Evolutionary conservation across 1,140 invertebrate genomes (phyloP).

Genomic region (Lycorma delicatula): DNA sequence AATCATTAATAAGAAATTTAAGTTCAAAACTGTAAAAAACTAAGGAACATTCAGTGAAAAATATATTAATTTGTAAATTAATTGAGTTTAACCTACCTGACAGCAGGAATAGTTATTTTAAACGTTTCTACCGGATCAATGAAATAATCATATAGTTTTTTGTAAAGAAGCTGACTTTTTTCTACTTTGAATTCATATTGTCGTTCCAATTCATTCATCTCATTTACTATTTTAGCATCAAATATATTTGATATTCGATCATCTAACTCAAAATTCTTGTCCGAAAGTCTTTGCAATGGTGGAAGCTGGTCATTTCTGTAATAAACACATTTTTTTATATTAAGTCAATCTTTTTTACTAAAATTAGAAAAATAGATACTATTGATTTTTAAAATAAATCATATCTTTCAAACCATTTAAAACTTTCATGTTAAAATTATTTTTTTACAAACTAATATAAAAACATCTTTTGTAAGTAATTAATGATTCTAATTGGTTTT

Average conservation of each 20-base stretch:
- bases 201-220: slow-evolving; percentile 48
- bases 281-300: slow-evolving; percentile 44
- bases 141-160: slow-evolving; percentile 62
- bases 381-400: no score
- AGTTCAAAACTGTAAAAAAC: no score
- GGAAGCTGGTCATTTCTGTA: slow-evolving; percentile 49
- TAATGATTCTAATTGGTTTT: no score
- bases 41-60: no score
- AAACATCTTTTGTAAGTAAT: no score
- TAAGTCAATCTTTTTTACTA: no score
- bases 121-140: slow-evolving; percentile 49
- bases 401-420: no score
- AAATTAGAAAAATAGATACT: no score
- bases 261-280: slow-evolving; percentile 53
- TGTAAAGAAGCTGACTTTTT: slow-evolving; percentile 54
- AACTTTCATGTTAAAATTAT: no score
- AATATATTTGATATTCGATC: slow-evolving; percentile 42
- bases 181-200: slow-evolving; percentile 55
- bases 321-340: no score
- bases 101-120: neutral
- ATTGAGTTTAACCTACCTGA: neutral
- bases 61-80: neutral
- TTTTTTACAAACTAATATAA: no score
- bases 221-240: slow-evolving; percentile 47
- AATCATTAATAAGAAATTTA: no score